Evolutionary conservation across 2,797 vertebrate genomes (phyloP).

Genomic region (Dryobates pubescens): DNA sequence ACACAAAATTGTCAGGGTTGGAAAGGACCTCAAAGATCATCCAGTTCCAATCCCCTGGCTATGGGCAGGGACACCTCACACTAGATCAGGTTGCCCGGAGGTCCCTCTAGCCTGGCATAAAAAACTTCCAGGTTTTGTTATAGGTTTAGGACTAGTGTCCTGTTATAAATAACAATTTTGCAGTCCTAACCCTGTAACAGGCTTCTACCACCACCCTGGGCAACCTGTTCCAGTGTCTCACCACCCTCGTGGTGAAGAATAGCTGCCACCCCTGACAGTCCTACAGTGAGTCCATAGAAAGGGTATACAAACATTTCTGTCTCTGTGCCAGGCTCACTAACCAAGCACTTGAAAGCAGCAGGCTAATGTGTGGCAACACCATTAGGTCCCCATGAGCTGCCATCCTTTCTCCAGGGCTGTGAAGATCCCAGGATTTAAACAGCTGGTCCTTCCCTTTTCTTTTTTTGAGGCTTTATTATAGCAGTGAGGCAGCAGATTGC

Average conservation of each 20-base stretch:
- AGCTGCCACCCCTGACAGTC: not conserved
- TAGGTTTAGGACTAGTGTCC: no score
- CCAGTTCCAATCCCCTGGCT: no score
- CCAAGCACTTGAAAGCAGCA: not conserved
- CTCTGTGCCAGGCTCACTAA: not conserved
- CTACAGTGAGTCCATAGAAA: not conserved
- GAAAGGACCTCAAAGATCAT: no score
- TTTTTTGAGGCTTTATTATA: constrained; percentile 5
- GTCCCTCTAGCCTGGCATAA: no score
- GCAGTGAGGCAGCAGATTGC: constrained; percentile 34
- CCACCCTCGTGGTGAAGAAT: not conserved
- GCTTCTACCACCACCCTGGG: no score
- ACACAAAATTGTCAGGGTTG: not conserved
- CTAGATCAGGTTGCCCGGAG: no score
- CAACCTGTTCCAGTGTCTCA: no score
- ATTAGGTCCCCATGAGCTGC: not conserved
- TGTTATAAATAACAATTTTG: no score
- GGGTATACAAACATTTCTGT: not conserved
- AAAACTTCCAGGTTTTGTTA: no score
- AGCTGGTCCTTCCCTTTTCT: not conserved
- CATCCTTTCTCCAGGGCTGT: not conserved
- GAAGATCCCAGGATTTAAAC: constrained; percentile 30
- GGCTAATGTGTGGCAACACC: not conserved
- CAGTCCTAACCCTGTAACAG: no score
- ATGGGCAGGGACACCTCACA: no score